phyloP scores from a whole-genome alignment of 2,888 invertebrate genomes.

The Lymantria dispar region DNA sequence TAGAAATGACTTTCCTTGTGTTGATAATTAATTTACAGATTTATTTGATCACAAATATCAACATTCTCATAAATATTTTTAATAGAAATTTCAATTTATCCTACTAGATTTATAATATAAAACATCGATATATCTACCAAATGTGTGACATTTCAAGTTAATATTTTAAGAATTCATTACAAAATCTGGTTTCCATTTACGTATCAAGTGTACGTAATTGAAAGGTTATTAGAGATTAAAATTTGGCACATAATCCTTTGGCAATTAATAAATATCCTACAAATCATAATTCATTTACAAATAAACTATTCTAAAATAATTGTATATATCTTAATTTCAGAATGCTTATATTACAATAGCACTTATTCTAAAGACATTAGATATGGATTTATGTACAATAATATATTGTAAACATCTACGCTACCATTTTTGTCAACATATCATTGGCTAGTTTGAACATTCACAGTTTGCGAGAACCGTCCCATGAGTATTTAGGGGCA shows the following conservation, averaged over 20 bases:
- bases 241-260: constrained; percentile 36
- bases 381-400: constrained; percentile 46
- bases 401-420: constrained; percentile 29
- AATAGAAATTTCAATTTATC: constrained; percentile 30
- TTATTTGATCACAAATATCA: constrained; percentile 26
- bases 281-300: constrained; percentile 18
- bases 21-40: constrained; percentile 25
- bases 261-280: constrained; percentile 12
- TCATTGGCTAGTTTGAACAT: constrained; percentile 30
- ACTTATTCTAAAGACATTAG: constrained; percentile 28
- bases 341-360: constrained; percentile 28
- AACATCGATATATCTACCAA: constrained; percentile 28
- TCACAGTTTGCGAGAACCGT: constrained; percentile 14
- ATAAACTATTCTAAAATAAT: constrained; percentile 18
- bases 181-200: too few relatives aligned
- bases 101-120: constrained; percentile 37
- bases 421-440: constrained; percentile 24
- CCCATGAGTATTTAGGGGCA: constrained; percentile 4
- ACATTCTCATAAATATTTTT: constrained; percentile 25
- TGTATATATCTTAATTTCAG: constrained; percentile 9
- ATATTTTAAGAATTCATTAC: too few relatives aligned
- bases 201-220: too few relatives aligned
- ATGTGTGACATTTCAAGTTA: too few relatives aligned
- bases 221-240: constrained; percentile 14
- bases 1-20: background rate